A percentile compares a stretch with the other conserved stretches of the same genome.
Evolutionary conservation across 2,888 invertebrate species (phyloP).

Genomic region (Nomada hirtipes): DNA sequence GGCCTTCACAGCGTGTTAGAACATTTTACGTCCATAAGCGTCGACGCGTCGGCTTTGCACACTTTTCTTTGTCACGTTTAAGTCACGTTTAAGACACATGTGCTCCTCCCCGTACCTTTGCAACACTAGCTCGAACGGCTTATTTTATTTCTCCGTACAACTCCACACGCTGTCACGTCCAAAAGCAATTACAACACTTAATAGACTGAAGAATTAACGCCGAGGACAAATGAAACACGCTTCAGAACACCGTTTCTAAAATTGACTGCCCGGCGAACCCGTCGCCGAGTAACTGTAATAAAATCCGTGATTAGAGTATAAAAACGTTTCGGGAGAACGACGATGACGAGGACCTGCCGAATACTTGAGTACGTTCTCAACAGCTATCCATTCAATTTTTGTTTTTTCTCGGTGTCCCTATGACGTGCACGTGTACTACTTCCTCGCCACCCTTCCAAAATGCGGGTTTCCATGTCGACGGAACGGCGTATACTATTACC

Average conservation of each 20-base stretch:
- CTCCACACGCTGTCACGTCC: not conserved
- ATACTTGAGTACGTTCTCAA: not conserved
- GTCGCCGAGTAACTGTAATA: slow-evolving; percentile 27
- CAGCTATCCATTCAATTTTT: not conserved
- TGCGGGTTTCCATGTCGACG: slow-evolving; percentile 54
- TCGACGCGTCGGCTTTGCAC: slow-evolving; percentile 5
- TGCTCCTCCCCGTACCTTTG: too few relatives aligned
- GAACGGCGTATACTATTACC: slow-evolving; percentile 47
- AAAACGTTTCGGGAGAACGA: not conserved
- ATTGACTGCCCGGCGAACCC: not conserved
- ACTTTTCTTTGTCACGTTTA: not conserved
- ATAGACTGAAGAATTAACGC: not conserved
- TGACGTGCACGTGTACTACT: slow-evolving; percentile 35
- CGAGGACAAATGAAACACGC: not conserved
- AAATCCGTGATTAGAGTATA: slow-evolving; percentile 34
- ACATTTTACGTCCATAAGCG: slow-evolving; percentile 40
- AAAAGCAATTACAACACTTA: not conserved
- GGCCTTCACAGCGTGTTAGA: slow-evolving; percentile 6
- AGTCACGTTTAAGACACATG: not conserved
- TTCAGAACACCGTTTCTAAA: not conserved
- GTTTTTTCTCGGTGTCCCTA: slow-evolving; percentile 23
- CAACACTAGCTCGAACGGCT: too few relatives aligned
- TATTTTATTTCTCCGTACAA: too few relatives aligned
- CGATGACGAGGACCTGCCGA: not conserved
- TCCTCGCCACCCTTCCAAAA: slow-evolving; percentile 24